Evolutionary conservation across 2,888 invertebrate genomes (phyloP).

Genomic region (Ecdyonurus torrentis): DNA sequence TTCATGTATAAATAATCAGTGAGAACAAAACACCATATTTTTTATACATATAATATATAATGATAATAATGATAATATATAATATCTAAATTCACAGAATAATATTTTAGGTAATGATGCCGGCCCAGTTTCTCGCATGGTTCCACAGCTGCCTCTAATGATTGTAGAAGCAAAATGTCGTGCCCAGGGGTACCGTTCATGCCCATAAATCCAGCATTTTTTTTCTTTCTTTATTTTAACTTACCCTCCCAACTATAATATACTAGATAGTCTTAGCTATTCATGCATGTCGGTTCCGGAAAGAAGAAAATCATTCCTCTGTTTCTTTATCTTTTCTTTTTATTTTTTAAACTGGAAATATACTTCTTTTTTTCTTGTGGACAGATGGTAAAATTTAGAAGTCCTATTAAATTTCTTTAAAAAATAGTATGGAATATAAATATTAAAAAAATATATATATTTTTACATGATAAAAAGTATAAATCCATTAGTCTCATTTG

Average conservation of each 20-base stretch:
- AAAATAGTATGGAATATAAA: background rate
- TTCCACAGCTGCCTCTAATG: background rate
- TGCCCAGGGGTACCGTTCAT: background rate
- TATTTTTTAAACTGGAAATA: no score
- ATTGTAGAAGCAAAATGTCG: background rate
- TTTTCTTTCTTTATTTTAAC: background rate
- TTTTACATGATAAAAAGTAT: background rate
- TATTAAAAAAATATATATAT: background rate
- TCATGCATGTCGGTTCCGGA: background rate
- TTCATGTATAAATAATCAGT: no score
- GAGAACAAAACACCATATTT: no score
- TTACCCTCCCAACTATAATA: no score
- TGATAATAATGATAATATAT: no score
- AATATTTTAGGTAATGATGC: background rate
- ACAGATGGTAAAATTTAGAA: background rate
- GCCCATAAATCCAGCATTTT: background rate
- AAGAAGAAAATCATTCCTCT: background rate
- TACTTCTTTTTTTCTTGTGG: background rate
- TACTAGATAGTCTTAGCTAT: background rate
- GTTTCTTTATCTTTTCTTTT: background rate
- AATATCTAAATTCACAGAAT: no score
- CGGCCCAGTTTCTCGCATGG: background rate
- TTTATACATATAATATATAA: no score
- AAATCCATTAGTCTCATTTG: conserved; percentile 3
- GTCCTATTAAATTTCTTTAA: background rate